Conservation (phyloP, 2,113 vertebrate species). For the Astur gentilis region DNA sequence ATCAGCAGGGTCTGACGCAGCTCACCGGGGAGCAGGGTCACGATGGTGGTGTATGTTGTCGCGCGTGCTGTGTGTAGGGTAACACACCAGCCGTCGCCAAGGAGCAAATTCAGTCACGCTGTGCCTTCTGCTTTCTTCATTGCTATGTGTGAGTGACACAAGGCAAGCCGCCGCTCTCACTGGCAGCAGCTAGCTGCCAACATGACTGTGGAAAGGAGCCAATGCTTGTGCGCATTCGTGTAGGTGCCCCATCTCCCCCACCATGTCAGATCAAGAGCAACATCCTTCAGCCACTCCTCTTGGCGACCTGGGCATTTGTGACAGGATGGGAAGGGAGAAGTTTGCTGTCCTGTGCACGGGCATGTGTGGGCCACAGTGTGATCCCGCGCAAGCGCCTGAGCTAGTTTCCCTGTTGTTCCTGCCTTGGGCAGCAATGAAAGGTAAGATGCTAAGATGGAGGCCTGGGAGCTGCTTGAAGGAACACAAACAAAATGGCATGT, state of each 20-base stretch:
- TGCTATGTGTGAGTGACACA: rapidly evolving
- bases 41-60: neutral
- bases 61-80: rapidly evolving
- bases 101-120: rapidly evolving
- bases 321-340: neutral
- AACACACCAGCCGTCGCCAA: rapidly evolving
- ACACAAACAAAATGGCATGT: neutral
- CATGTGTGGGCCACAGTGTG: rapidly evolving
- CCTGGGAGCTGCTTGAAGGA: neutral
- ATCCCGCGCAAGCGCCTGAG: neutral
- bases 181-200: neutral
- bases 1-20: rapidly evolving
- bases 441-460: neutral
- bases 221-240: rapidly evolving
- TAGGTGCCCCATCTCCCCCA: neutral
- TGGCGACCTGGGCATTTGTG: neutral
- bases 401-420: neutral
- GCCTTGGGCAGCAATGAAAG: neutral
- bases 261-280: neutral
- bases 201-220: neutral
- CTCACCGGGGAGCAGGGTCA: rapidly evolving
- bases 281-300: neutral
- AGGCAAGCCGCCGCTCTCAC: rapidly evolving
- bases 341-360: neutral
- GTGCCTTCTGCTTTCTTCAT: neutral